Percentiles rank a stretch among this genome's conserved stretches.
These are phyloP conservation scores for Machimus rusticus DNA, from an alignment of 2,888 invertebrate genomes.

Conservation along the genomic window DNA sequence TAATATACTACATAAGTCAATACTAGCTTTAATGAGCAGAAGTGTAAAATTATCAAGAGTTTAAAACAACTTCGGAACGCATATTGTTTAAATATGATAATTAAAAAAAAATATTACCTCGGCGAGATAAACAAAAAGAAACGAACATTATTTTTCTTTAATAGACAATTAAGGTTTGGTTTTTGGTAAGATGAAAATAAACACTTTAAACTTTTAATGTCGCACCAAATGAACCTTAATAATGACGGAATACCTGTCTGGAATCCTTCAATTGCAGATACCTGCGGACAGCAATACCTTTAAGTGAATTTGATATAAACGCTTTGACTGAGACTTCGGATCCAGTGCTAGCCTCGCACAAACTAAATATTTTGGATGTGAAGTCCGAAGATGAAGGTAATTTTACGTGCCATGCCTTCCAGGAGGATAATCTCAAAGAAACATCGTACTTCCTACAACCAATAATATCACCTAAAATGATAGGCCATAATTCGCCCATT, in stretches of 20 bases:
- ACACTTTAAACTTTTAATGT: not conserved
- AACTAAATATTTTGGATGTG: not conserved
- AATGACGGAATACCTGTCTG: not conserved
- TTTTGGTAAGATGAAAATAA: too few relatives aligned
- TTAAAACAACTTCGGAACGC: too few relatives aligned
- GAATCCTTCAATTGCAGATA: slow-evolving; percentile 49
- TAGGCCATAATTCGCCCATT: slow-evolving; percentile 59
- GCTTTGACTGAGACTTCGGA: slow-evolving; percentile 37
- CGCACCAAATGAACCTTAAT: not conserved
- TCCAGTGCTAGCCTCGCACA: slow-evolving; percentile 11
- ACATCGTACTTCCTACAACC: slow-evolving; percentile 59
- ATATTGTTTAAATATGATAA: too few relatives aligned
- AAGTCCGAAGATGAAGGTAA: slow-evolving; percentile 68
- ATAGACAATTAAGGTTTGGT: too few relatives aligned
- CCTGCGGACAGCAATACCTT: slow-evolving; percentile 1
- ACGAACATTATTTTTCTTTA: too few relatives aligned
- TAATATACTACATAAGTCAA: too few relatives aligned
- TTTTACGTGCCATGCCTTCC: slow-evolving; percentile 65
- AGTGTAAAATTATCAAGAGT: too few relatives aligned
- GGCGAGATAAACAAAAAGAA: too few relatives aligned
- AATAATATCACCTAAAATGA: slow-evolving; percentile 64
- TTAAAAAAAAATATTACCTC: too few relatives aligned
- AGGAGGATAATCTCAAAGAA: slow-evolving; percentile 58
- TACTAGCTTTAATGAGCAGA: too few relatives aligned
- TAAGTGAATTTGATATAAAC: slow-evolving; percentile 39